Base-by-base conservation (phyloP, 2,888 invertebrate genomes). In the Acrobasis repandana region DNA sequence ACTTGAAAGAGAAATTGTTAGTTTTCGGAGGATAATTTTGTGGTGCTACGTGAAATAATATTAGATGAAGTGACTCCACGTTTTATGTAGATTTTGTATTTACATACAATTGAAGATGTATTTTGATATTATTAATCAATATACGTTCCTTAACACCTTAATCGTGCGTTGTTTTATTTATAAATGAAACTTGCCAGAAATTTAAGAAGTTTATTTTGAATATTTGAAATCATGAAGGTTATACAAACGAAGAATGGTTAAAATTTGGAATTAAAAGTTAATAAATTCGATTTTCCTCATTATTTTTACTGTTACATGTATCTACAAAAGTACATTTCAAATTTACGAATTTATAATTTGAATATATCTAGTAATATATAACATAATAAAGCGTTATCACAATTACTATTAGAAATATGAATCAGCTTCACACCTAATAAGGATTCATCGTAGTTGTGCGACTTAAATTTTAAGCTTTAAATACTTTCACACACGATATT, bases 141-240 rank as follows among this genome's bases (percentile, higher is more conserved):
- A 88, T 81, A 88, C 79, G 79, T 82, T 83, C 75, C 68, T 80
- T 85, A 87, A 88, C 86, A 85, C 80, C 81, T 72, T 59, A n/a
- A 54, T 47, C 38, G 47, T 56, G 67, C 70, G 65, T 77, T 73
- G 75, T 71, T 64, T 70, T 73, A 66, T 64, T 52, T 58, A 38
- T 43, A 67, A 69, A 72, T 64, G 49, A 70, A 69, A 72, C 58
- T 57, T 36, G 36, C 58, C 59, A 63, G 68, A 72, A 65, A 73
- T 74, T 79, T 72, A 67, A 77, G 75, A 76, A 74, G 69, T 83
- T 82, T 83, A 81, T 83, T 85, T 74, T 72, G 69, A 78, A 71
- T 67, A 67, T 74, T 72, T 67, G 65, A 75, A 67, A 61, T 71
- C 74, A 73, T 63, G 65, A 68, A 52, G 68, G 65, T 68, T 50